phyloP scores from a whole-genome alignment of 1,140 invertebrate genomes.

The Diuraphis noxia region DNA sequence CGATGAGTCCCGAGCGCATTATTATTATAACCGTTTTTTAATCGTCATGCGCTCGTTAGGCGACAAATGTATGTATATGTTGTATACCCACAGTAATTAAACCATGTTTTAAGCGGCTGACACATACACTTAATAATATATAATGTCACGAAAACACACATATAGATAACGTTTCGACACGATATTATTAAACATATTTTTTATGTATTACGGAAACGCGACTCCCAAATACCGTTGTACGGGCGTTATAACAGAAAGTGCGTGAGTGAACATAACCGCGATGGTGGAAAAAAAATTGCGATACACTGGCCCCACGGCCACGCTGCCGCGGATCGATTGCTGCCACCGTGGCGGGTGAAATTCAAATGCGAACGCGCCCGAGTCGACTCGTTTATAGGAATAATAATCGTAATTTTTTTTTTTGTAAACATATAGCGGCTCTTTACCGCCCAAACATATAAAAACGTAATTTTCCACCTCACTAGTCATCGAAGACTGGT shows the following conservation, averaged over 20 bases:
- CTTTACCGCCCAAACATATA: not conserved
- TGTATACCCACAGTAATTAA: not conserved
- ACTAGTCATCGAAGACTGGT: not conserved
- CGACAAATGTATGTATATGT: not conserved
- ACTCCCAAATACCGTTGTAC: not conserved
- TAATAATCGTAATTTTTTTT: not conserved
- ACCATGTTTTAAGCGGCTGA: not conserved
- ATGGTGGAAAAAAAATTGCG: slow-evolving; percentile 14
- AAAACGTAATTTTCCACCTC: not conserved
- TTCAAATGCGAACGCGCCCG: slow-evolving; percentile 8
- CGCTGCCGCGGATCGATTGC: slow-evolving; percentile 9
- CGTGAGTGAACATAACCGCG: not conserved
- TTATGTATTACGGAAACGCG: not conserved
- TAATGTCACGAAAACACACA: not conserved
- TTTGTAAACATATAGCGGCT: not conserved
- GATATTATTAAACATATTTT: not conserved
- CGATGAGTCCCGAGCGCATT: not conserved
- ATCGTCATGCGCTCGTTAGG: not conserved
- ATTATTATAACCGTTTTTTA: slow-evolving; percentile 6
- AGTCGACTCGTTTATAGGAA: not conserved
- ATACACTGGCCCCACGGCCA: slow-evolving; percentile 22
- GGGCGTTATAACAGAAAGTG: not conserved
- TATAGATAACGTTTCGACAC: not conserved
- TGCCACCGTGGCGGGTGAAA: not conserved
- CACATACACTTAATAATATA: not conserved